Conservation (phyloP, 2,113 vertebrate species). For the Leuciscus idus region DNA sequence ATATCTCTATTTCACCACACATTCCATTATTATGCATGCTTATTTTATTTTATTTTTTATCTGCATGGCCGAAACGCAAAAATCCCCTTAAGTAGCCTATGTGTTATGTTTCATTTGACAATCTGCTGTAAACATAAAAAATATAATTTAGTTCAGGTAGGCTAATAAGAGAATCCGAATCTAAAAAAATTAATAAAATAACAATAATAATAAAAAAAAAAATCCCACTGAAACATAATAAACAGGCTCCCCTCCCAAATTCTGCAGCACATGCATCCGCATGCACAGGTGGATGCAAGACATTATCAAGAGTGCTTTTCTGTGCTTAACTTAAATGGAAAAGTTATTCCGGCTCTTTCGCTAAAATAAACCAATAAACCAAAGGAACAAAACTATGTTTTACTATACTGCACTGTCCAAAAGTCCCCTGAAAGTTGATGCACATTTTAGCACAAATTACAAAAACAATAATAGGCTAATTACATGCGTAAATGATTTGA, state of each 20-base stretch:
- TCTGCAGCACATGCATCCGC: slow-evolving; percentile 28
- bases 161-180: neutral
- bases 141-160: neutral
- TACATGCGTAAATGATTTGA: neutral
- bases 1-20: neutral
- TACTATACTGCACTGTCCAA: neutral
- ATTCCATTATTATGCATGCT: neutral
- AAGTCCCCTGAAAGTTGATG: neutral
- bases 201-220: too few species aligned
- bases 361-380: neutral
- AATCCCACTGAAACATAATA: slow-evolving; percentile 27
- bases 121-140: neutral
- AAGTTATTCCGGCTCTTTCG: neutral
- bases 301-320: neutral
- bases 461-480: neutral
- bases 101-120: neutral
- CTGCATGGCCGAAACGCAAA: neutral
- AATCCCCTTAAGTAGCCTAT: too few species aligned
- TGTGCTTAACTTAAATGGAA: neutral
- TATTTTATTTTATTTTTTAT: too few species aligned
- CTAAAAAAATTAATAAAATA: too few species aligned
- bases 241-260: slow-evolving; percentile 33
- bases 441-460: neutral
- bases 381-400: neutral
- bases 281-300: neutral